Percentiles rank a stretch among this genome's conserved stretches.
These are phyloP conservation scores for Tringa solitaria DNA, from an alignment of 2,113 vertebrate genomes.

Conservation along the genomic window DNA sequence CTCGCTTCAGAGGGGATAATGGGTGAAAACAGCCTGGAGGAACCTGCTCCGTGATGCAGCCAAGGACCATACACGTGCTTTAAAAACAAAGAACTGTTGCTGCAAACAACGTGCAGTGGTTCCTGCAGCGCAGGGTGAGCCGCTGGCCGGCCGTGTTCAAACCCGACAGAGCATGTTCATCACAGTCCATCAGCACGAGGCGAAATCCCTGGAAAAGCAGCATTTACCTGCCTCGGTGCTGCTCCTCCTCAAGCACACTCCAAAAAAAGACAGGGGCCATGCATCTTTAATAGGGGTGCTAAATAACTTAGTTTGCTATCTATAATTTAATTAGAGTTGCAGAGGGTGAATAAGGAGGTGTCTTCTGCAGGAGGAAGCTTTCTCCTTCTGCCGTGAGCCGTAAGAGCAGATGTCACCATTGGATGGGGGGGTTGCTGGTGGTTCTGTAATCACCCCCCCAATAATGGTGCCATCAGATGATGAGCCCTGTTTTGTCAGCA, in stretches of 20 bases:
- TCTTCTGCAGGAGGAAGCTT: neutral
- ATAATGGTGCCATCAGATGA: accelerated
- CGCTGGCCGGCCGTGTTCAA: neutral
- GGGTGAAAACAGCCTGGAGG: neutral
- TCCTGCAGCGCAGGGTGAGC: neutral
- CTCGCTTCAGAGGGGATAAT: neutral
- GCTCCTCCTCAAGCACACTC: neutral
- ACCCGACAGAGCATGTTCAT: neutral
- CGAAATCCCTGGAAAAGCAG: neutral
- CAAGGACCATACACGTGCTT: neutral
- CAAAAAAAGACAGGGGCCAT: neutral
- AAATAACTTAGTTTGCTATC: neutral
- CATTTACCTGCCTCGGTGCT: neutral
- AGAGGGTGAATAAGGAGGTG: neutral
- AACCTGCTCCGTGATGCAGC: neutral
- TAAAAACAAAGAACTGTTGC: neutral
- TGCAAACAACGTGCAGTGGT: neutral
- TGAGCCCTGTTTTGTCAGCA: neutral
- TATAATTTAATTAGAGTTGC: neutral
- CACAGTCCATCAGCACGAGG: neutral
- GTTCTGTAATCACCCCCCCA: neutral
- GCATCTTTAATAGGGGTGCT: neutral
- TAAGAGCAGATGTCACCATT: neutral
- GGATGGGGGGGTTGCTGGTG: neutral
- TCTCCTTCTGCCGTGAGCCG: neutral